Conservation (phyloP, 2,113 vertebrate species). For the Cervus canadensis region DNA sequence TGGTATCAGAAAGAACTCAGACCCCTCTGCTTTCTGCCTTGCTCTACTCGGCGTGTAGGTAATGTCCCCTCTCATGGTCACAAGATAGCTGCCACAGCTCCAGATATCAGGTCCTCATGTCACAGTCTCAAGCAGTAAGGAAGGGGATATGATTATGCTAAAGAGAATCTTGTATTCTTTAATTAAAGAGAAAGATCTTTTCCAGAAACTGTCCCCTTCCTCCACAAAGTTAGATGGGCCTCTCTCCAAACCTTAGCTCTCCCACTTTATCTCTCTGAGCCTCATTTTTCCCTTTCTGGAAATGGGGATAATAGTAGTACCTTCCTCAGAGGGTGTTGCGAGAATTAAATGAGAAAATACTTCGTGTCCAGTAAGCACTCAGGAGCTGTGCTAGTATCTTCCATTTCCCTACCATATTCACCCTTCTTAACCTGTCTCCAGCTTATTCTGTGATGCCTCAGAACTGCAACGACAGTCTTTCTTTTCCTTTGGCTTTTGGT, state of each 20-base stretch:
- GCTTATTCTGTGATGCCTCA: background rate
- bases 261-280: background rate
- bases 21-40: background rate
- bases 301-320: background rate
- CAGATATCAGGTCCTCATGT: background rate
- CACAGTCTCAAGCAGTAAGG: background rate
- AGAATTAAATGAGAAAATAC: background rate
- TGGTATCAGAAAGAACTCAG: background rate
- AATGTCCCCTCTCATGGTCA: background rate
- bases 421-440: background rate
- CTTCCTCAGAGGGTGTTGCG: background rate
- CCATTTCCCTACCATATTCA: background rate
- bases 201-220: background rate
- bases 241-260: background rate
- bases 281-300: background rate
- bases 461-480: background rate
- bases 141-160: background rate
- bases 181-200: background rate
- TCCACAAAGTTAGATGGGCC: background rate
- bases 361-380: background rate
- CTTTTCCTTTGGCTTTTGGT: background rate
- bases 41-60: background rate
- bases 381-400: background rate
- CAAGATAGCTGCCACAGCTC: background rate
- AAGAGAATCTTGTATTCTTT: background rate